Base-by-base conservation (phyloP, 2,888 invertebrate genomes). In the Ophion costatus region DNA sequence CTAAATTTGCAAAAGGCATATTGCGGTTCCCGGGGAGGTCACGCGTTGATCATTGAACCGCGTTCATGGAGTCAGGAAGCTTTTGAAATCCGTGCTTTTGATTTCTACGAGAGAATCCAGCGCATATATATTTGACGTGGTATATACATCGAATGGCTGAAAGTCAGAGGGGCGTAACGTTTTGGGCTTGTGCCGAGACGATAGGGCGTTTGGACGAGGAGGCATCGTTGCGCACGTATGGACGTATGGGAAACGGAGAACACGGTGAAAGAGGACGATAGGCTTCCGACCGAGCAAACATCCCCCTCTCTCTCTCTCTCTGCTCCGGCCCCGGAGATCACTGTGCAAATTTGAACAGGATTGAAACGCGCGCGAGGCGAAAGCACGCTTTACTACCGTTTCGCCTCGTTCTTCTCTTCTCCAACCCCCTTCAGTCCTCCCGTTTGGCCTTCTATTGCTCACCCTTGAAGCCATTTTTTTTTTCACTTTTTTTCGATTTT, bases 341-440 rank as follows among this genome's bases (percentile, higher is more conserved):
- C 84, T 90, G 89, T 89, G 90, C 84, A 91, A 91, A 91, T 91
- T 91, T 90, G 90, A 89, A 89, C 88, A 84, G 87, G 85, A 83
- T 90, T 89, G 84, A 88, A 90, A 87, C 85, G 84, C 83, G 78
- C 85, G 45, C 75, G 85, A 14, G 29, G 14, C 45, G 71, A 78
- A 78, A 67, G 70, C 82, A 79, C 81, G 67, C 70, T 82, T 80
- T 77, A 84, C 82, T 61, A 82, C 78, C 74, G 71, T 74, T 74
- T 71, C 82, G 63, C 22, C 45, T 75, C 75, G 69, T 78, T 82
- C 66, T 82, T 75, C 71, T 38, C 71, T 81, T 75, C 74, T 61
- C 61, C 74, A 79, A 61, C 66, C 64, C n/a, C n/a, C n/a, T n/a
- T n/a, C n/a, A n/a, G n/a, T n/a, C n/a, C n/a, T n/a, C n/a, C 24